Evolutionary conservation across 2,888 invertebrate genomes (phyloP), one percentile per base, ranked within the genome.

Genomic region (Mycalesis mineus): DNA sequence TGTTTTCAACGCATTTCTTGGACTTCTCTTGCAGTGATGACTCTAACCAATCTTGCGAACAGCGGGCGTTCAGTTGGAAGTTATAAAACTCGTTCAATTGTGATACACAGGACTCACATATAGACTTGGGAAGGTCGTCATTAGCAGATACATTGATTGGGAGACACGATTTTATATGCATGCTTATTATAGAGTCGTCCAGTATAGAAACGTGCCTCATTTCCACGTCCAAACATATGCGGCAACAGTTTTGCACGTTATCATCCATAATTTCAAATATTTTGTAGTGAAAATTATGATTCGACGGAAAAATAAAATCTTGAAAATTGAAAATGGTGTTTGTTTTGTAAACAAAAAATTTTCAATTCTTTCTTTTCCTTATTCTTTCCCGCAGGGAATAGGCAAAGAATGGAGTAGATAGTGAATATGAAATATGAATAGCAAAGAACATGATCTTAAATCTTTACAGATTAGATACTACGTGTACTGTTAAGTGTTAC

Each of bases 31-130:
- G 78, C 1, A 83, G 4, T 11, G 78, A 72, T 11, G 86, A 80
- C 61, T 87, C 84, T 1, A 90, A 68, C 88, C 88, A 88, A 64
- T 88, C 84, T 74, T 88, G 84, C 1, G 88, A 88, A 66, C 81
- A 86, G 13, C 84, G 82, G 11, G 88, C 86, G 42, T 84, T 85
- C 11, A 87, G 67, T 78, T 86, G 86, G 58, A 90, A 90, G 67
- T 84, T 82, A 60, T 90, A 88, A 66, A 88, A 90, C 54, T 83
- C 82, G 54, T 70, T 77, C 17, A 90, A 68, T 55, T 80, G 80
- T n/a, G 79, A 73, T 1, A 84, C 84, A 63, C 90, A 90, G 9
- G 80, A 68, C 8, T 68, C 66, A 61, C 90, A 90, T 64, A 90
- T 79, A 41, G 67, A 71, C 57, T 84, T 88, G 0, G 90, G 84